Evolutionary conservation across 2,888 invertebrate genomes (phyloP).

Genomic region (Trachelus stipa): DNA sequence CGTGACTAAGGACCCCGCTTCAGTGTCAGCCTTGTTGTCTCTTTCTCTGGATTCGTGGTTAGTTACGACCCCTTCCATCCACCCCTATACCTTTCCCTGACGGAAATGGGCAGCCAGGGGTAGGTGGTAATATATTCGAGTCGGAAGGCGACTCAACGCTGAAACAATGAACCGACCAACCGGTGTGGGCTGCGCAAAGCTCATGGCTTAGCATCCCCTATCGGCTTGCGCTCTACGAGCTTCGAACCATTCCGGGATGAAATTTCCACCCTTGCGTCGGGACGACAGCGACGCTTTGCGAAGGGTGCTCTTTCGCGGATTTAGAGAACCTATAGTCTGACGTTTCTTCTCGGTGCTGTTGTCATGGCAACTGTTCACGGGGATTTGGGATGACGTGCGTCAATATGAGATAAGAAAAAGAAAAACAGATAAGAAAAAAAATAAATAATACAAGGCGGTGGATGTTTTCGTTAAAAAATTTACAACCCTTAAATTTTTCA

Average conservation of each 20-base stretch:
- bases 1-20: too few species aligned
- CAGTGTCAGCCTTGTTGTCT: too few species aligned
- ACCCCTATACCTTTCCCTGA: too few species aligned
- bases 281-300: conserved; percentile 16
- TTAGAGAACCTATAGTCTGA: conserved; percentile 40
- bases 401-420: not conserved
- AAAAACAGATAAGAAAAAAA: too few species aligned
- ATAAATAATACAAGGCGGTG: too few species aligned
- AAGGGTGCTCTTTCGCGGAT: conserved; percentile 45
- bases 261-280: conserved; percentile 9
- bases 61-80: too few species aligned
- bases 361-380: conserved; percentile 53
- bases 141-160: conserved; percentile 35
- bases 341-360: conserved; percentile 39
- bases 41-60: too few species aligned
- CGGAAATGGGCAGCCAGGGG: not conserved
- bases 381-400: not conserved
- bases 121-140: conserved; percentile 21
- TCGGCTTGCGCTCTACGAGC: conserved; percentile 8
- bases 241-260: too few species aligned
- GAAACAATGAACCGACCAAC: conserved; percentile 67
- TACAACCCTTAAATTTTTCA: too few species aligned
- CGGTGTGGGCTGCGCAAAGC: conserved; percentile 58
- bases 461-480: too few species aligned
- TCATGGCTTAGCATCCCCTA: conserved; percentile 58